Conservation (phyloP, 2,888 invertebrate genomes). For the Caenorhabditis sp. region DNA sequence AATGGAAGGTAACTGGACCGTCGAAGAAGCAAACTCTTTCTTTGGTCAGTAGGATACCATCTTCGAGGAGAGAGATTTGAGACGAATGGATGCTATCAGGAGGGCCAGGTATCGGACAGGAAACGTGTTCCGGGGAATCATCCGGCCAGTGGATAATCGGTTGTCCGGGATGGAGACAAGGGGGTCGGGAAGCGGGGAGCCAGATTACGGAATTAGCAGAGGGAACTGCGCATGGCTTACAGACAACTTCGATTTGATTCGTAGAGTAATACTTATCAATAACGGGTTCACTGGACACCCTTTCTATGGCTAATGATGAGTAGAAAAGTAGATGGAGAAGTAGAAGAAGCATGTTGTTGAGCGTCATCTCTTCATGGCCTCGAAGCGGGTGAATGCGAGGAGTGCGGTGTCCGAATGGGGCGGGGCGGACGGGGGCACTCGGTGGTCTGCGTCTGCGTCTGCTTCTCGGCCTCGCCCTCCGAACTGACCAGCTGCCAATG, state of each 20-base stretch:
- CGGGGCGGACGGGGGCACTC: constrained; percentile 34
- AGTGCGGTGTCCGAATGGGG: constrained; percentile 43
- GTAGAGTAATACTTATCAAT: constrained; percentile 41
- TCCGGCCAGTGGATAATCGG: constrained; percentile 73
- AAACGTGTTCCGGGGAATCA: background rate
- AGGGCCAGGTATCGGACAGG: constrained; percentile 37
- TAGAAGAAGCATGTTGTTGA: constrained; percentile 26
- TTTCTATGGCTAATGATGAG: constrained; percentile 12
- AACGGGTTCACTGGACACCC: constrained; percentile 7
- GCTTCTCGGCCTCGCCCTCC: constrained; percentile 32
- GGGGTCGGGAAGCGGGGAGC: constrained; percentile 69
- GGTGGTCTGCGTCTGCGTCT: background rate
- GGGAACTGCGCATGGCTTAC: constrained; percentile 63
- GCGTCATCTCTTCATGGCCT: constrained; percentile 56
- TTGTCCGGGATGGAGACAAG: constrained; percentile 79
- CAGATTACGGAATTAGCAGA: constrained; percentile 58
- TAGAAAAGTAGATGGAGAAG: constrained; percentile 16
- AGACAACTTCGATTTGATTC: constrained; percentile 40
- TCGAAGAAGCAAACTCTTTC: constrained; percentile 67
- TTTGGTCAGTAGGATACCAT: constrained; percentile 69
- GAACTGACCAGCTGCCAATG: constrained; percentile 64
- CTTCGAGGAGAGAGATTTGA: constrained; percentile 68
- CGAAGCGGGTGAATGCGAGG: constrained; percentile 40
- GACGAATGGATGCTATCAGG: constrained; percentile 38
- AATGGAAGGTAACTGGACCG: constrained; percentile 62